phyloP scores from a whole-genome alignment of 1,140 invertebrate species.

The Papilio xuthus region DNA sequence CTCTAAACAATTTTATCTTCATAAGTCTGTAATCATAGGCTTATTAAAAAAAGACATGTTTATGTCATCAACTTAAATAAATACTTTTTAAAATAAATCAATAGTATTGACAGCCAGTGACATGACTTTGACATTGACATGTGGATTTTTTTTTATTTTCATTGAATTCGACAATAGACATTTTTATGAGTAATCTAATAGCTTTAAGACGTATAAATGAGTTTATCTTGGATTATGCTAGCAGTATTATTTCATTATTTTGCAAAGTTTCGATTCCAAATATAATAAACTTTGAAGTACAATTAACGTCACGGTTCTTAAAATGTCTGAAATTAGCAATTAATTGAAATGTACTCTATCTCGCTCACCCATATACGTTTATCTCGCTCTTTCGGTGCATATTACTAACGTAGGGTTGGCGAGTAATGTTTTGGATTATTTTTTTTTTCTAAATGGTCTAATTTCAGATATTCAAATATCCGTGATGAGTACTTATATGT shows the following conservation, averaged over 20 bases:
- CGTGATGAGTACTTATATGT: background rate
- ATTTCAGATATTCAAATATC: background rate
- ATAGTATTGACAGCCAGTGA: too few relatives aligned
- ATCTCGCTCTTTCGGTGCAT: background rate
- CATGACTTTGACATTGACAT: too few relatives aligned
- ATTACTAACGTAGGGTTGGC: too few relatives aligned
- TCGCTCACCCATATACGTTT: background rate
- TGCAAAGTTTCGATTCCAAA: slow-evolving; percentile 1
- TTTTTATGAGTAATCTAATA: slow-evolving; percentile 6
- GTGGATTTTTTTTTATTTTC: too few relatives aligned
- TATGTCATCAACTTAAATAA: too few relatives aligned
- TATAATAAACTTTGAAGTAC: background rate
- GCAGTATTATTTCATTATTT: slow-evolving; percentile 2
- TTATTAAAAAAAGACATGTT: too few relatives aligned
- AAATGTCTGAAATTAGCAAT: background rate
- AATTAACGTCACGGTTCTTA: background rate
- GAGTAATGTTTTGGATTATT: too few relatives aligned
- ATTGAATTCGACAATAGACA: background rate
- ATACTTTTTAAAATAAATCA: too few relatives aligned
- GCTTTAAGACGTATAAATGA: background rate
- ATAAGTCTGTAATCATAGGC: too few relatives aligned
- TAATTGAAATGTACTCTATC: background rate
- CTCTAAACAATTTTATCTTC: too few relatives aligned
- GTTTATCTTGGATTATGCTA: background rate
- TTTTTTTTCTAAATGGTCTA: background rate